Base-by-base conservation (phyloP, 2,797 vertebrate species). In the Anolis apletophallus region DNA sequence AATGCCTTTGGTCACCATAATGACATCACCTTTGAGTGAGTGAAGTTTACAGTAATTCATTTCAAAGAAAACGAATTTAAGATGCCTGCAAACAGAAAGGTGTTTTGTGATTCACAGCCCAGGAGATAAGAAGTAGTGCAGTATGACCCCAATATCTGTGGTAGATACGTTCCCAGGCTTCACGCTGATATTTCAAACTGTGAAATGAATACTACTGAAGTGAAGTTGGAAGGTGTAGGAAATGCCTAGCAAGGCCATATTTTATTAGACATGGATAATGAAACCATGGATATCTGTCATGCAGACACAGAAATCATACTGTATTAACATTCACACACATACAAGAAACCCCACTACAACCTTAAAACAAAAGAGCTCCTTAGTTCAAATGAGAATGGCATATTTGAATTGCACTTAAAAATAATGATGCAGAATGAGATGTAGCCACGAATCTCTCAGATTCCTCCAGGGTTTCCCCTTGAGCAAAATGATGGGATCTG, bases 31-130 rank as follows among this genome's bases (percentile, higher is more conserved):
- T 94, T 92, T 86, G 87, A 91, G 5, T 91, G 83, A 88, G 92
- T 85, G 73, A 93, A 93, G 81, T 76, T 92, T 80, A 46, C 59
- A 92, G 87, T 69, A 92, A 46, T 94, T 91, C 40, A 40, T 46
- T 73, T 46, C 11, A 3, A 34, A 83, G 90, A 88, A 90, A 86
- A 23, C 19, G 26, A 10, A 8, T 89, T 89, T 90, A 92, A 90
- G 92, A 90, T 91, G 92, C 94, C 90, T 95, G 92, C 83, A 94
- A 93, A 93, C 85, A 94, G 87, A 95, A 89, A 87, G 71, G 87
- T 94, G 93, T 91, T 90, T 88, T 85, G 83, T 69, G 91, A 91
- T 5, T 71, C 68, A 32, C 68, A 71, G 68, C 14, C 32, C 32
- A 64, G 61, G 61, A 64, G 26, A 12, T 29, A 61, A 23, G 59